Percentiles rank a stretch among this genome's conserved stretches.
Evolutionary conservation across 2,797 vertebrate genomes (phyloP).

Genomic region (Neosilurus mollespiculum): DNA sequence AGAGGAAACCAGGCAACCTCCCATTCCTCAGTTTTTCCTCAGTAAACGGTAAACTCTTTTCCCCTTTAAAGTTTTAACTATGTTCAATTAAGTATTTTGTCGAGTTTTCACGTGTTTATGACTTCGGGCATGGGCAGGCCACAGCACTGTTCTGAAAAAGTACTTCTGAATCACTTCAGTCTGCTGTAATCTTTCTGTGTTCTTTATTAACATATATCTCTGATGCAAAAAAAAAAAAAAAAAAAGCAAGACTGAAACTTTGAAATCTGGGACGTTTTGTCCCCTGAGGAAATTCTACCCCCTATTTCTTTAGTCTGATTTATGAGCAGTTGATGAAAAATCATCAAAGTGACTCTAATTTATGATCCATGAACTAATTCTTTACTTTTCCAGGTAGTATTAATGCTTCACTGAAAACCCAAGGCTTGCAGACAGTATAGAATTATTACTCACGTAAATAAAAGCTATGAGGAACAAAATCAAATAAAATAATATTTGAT

Average conservation of each 20-base stretch:
- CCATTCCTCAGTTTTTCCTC: conserved; percentile 62
- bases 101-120: conserved; percentile 53
- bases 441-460: not conserved
- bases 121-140: conserved; percentile 40
- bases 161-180: conserved; percentile 21
- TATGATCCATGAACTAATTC: not conserved
- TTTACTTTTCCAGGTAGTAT: not conserved
- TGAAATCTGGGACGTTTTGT: conserved; percentile 4
- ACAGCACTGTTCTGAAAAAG: conserved; percentile 11
- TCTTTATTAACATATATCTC: conserved; percentile 12
- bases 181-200: conserved; percentile 1
- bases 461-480: not conserved
- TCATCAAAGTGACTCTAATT: not conserved
- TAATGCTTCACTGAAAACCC: not conserved
- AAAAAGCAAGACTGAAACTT: not conserved
- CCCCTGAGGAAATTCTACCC: not conserved
- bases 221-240: not conserved
- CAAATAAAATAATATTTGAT: not conserved
- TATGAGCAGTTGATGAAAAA: conserved; percentile 17
- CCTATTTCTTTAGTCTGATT: conserved; percentile 4
- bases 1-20: conserved; percentile 61
- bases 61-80: conserved; percentile 41
- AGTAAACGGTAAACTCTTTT: conserved; percentile 55
- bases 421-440: not conserved
- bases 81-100: conserved; percentile 62